A percentile compares a stretch with the other conserved stretches of the same genome.
Evolutionary conservation across 2,113 vertebrate genomes (phyloP).

Genomic region (Hirundichthys speculiger): DNA sequence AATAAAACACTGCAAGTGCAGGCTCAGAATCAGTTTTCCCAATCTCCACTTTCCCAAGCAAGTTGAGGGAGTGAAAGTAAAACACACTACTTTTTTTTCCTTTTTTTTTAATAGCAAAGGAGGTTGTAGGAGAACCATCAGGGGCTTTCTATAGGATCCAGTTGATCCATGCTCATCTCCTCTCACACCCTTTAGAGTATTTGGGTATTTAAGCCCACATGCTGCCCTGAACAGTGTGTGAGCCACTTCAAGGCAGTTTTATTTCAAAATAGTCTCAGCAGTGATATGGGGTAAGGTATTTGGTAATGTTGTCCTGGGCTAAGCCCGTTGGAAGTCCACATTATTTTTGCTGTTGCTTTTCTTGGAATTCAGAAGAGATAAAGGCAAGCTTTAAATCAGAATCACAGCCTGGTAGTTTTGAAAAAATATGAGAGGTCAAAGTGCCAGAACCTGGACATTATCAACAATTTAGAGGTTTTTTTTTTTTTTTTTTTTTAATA

Average conservation of each 20-base stretch:
- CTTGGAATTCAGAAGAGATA: conserved; percentile 24
- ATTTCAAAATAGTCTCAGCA: conserved; percentile 37
- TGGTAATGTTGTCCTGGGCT: not conserved
- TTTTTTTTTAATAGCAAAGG: too few species aligned
- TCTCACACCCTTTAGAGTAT: too few species aligned
- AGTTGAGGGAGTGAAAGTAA: too few species aligned
- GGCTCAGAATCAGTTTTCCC: too few species aligned
- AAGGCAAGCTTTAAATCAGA: conserved; percentile 18
- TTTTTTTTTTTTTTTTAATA: conserved; percentile 26
- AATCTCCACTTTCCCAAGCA: too few species aligned
- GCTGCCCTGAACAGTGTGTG: too few species aligned
- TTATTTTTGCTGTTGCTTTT: conserved; percentile 4
- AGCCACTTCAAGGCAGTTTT: not conserved
- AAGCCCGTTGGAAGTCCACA: not conserved
- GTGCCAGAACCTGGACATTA: conserved; percentile 13
- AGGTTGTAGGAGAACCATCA: too few species aligned
- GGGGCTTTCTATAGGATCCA: too few species aligned
- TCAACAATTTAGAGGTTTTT: conserved; percentile 14
- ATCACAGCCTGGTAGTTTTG: not conserved
- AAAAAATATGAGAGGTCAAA: conserved; percentile 15
- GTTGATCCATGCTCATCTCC: too few species aligned
- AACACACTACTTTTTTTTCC: too few species aligned
- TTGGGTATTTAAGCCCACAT: too few species aligned
- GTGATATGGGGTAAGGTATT: conserved; percentile 25
- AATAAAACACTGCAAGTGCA: too few species aligned